These are phyloP conservation scores for Diuraphis noxia DNA, from an alignment of 1,140 invertebrate genomes.

Conservation along the genomic window DNA sequence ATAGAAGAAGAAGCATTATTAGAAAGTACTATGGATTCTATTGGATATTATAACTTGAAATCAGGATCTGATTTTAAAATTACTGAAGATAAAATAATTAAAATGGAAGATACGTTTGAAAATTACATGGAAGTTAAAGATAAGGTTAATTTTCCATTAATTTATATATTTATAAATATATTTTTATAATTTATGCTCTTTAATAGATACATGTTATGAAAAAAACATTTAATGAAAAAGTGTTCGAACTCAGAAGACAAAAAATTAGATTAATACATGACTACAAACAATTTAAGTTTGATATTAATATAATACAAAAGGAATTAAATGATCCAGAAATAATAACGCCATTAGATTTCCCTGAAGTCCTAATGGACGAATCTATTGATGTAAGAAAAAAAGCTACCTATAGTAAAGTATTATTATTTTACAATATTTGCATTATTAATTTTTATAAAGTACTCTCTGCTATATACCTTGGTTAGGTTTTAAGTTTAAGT, in stretches of 20 bases:
- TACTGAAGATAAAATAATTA: neutral
- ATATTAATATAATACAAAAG: conserved; percentile 16
- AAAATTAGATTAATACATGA: conserved; percentile 11
- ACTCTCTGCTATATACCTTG: neutral
- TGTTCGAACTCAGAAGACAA: neutral
- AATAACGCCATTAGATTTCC: neutral
- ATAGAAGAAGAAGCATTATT: conserved; percentile 1
- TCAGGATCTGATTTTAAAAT: neutral
- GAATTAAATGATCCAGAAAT: conserved; percentile 28
- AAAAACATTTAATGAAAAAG: conserved; percentile 18
- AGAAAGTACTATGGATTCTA: neutral
- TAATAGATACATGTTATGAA: conserved; percentile 8
- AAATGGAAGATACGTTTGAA: conserved; percentile 4
- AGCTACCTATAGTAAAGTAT: neutral
- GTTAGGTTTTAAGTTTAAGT: too few species aligned
- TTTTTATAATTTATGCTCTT: neutral
- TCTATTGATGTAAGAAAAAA: conserved; percentile 10
- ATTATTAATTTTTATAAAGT: neutral
- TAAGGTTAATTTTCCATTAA: neutral
- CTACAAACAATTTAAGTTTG: conserved; percentile 12
- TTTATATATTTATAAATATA: neutral
- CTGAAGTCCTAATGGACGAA: neutral
- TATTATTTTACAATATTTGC: neutral
- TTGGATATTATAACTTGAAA: neutral
- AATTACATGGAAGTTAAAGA: neutral